Percentiles rank a stretch among this genome's conserved stretches.
phyloP scores from a whole-genome alignment of 1,140 invertebrate genomes.

The Neodiprion virginianus region DNA sequence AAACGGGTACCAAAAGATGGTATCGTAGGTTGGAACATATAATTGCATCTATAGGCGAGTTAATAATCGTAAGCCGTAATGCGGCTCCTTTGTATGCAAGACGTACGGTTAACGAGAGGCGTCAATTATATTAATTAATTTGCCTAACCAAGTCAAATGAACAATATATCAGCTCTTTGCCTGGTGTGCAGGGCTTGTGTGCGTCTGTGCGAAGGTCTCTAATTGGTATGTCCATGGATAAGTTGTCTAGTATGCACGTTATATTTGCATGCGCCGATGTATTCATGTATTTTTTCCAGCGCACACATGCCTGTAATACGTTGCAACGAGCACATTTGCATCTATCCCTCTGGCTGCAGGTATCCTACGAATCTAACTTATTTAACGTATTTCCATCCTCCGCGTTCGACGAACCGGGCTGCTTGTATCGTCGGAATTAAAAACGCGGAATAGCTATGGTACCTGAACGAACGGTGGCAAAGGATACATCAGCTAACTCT shows the following conservation, averaged over 20 bases:
- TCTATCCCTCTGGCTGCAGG: not conserved
- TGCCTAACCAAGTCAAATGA: slow-evolving; percentile 40
- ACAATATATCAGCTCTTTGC: slow-evolving; percentile 29
- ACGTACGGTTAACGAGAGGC: slow-evolving; percentile 41
- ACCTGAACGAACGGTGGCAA: not conserved
- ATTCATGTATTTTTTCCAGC: not conserved
- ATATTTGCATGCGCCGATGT: not conserved
- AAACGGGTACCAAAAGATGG: slow-evolving; percentile 21
- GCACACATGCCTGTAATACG: not conserved
- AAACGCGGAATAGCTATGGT: not conserved
- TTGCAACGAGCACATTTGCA: not conserved
- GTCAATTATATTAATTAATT: slow-evolving; percentile 55
- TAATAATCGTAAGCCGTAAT: slow-evolving; percentile 29
- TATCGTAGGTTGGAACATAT: slow-evolving; percentile 24
- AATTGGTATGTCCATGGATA: slow-evolving; percentile 29
- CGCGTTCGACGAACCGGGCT: not conserved
- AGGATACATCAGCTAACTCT: slow-evolving; percentile 16
- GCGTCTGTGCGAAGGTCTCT: slow-evolving; percentile 23
- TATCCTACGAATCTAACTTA: too few relatives aligned
- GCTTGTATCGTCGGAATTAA: not conserved
- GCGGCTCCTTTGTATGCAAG: slow-evolving; percentile 19
- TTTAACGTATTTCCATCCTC: too few relatives aligned
- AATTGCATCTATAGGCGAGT: slow-evolving; percentile 26
- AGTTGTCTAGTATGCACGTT: not conserved
- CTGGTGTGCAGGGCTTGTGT: slow-evolving; percentile 1